These are phyloP conservation scores for Hypolimnas misippus DNA, from an alignment of 2,888 invertebrate species.

Conservation along the genomic window DNA sequence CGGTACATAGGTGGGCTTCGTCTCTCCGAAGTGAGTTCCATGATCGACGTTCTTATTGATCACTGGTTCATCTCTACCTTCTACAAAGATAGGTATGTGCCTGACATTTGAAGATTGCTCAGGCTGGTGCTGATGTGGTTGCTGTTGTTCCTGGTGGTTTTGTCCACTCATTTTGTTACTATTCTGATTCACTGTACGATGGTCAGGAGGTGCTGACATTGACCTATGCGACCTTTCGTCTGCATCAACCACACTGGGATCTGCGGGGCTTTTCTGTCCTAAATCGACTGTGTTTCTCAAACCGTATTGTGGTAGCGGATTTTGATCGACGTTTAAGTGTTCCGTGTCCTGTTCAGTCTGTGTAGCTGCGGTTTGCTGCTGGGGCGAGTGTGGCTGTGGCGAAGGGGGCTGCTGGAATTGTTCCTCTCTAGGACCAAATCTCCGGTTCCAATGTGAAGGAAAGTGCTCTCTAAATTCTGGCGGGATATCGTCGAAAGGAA, in stretches of 20 bases:
- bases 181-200: conserved; percentile 59
- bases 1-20: conserved; percentile 66
- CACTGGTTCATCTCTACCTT: conserved; percentile 92
- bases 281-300: conserved; percentile 91
- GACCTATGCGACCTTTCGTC: conserved; percentile 88
- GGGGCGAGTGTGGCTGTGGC: conserved; percentile 53
- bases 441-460: conserved; percentile 73
- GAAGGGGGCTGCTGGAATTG: conserved; percentile 54
- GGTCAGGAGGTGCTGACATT: conserved; percentile 91
- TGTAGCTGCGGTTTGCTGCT: conserved; percentile 67
- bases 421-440: conserved; percentile 67
- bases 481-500: conserved; percentile 81
- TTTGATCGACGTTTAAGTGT: conserved; percentile 54
- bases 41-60: conserved; percentile 85
- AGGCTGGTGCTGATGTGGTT: conserved; percentile 50
- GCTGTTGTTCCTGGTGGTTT: conserved; percentile 58
- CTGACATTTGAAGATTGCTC: conserved; percentile 84
- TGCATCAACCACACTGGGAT: conserved; percentile 77
- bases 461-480: conserved; percentile 78
- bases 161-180: conserved; percentile 66
- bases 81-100: conserved; percentile 94
- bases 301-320: conserved; percentile 86
- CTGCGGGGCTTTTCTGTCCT: conserved; percentile 86
- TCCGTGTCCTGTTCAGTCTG: conserved; percentile 68
- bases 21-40: conserved; percentile 61